These are phyloP conservation scores for Onchidella celtica DNA, from an alignment of 2,888 invertebrate species.

Conservation along the genomic window DNA sequence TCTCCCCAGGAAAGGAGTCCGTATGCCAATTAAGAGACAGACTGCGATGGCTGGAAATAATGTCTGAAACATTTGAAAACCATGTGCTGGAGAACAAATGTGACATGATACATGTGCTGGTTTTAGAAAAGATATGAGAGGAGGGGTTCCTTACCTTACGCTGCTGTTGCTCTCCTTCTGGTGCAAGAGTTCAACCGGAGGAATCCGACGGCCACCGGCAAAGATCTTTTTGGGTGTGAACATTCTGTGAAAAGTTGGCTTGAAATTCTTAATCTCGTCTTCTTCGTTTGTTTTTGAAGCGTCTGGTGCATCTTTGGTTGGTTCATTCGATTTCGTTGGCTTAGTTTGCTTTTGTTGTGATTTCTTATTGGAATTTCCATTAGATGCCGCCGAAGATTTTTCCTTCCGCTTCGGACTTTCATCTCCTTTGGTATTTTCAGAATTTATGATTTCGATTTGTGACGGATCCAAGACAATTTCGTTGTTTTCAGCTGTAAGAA, in stretches of 20 bases:
- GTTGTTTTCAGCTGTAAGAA: slow-evolving; percentile 3
- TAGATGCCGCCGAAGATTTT: background rate
- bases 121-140: too few species aligned
- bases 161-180: slow-evolving; percentile 73
- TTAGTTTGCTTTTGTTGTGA: background rate
- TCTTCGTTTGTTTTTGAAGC: background rate
- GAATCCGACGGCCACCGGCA: slow-evolving; percentile 70
- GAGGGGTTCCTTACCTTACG: too few species aligned
- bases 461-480: slow-evolving; percentile 28
- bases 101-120: too few species aligned
- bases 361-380: background rate
- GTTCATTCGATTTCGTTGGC: background rate
- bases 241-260: slow-evolving; percentile 62
- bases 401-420: background rate
- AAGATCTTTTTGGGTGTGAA: slow-evolving; percentile 73
- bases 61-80: too few species aligned
- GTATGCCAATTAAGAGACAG: too few species aligned
- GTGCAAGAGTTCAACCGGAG: slow-evolving; percentile 71
- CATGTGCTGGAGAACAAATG: too few species aligned
- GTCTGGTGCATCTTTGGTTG: background rate
- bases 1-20: too few species aligned
- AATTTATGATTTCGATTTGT: slow-evolving; percentile 36
- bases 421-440: background rate
- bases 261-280: slow-evolving; percentile 66
- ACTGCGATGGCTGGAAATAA: too few species aligned